Conservation (phyloP, 2,113 vertebrate species). For the Myrmophylax atrothorax region DNA sequence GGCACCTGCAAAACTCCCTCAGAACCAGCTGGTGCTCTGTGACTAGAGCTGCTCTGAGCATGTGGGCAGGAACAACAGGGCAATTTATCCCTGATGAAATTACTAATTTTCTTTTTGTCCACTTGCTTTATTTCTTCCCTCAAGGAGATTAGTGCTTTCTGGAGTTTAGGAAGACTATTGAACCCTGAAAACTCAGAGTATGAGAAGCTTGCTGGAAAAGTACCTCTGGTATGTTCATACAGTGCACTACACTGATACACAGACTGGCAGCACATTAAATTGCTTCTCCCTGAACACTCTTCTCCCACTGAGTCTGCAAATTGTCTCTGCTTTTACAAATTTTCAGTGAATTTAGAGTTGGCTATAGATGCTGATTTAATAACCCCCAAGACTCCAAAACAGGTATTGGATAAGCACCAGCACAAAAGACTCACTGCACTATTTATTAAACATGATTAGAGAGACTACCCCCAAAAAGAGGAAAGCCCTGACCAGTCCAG, state of each 20-base stretch:
- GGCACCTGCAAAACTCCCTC: neutral
- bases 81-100: neutral
- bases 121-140: neutral
- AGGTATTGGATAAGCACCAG: neutral
- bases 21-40: neutral
- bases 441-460: neutral
- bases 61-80: neutral
- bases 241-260: neutral
- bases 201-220: neutral
- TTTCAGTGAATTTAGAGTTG: neutral
- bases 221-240: neutral
- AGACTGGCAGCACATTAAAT: neutral
- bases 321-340: conserved; percentile 44
- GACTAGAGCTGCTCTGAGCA: neutral
- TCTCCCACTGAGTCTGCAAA: conserved; percentile 46
- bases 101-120: neutral
- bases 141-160: neutral
- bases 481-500: neutral
- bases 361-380: neutral
- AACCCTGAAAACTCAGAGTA: neutral
- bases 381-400: neutral
- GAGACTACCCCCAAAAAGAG: neutral
- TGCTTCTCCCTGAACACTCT: conserved; percentile 14
- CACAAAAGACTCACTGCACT: neutral
- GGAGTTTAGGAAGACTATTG: neutral